These are phyloP conservation scores for Drosophila aff. DNA, from an alignment of 1,140 invertebrate species.

Conservation along the genomic window DNA sequence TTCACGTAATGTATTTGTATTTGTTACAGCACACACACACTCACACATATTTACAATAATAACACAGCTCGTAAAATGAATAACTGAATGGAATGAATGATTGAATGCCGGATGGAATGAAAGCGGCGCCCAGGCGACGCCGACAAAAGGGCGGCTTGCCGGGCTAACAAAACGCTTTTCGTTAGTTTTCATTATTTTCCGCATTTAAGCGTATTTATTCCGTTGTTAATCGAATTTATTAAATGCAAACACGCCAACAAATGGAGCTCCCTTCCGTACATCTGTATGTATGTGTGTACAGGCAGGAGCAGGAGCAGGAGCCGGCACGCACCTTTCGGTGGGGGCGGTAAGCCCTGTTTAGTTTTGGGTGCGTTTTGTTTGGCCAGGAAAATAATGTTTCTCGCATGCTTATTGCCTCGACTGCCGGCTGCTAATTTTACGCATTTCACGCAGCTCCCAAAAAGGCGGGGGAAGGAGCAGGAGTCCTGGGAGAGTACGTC, in stretches of 20 bases:
- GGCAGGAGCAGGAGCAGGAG: background rate
- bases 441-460: constrained; percentile 49
- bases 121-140: constrained; percentile 68
- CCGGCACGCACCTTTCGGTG: constrained; percentile 31
- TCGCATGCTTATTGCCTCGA: constrained; percentile 69
- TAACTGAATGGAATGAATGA: constrained; percentile 79
- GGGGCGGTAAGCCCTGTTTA: constrained; percentile 7
- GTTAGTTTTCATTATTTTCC: constrained; percentile 84
- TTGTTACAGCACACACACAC: constrained; percentile 66
- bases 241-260: constrained; percentile 82
- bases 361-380: constrained; percentile 77
- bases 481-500: constrained; percentile 13
- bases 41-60: constrained; percentile 79
- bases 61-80: constrained; percentile 80
- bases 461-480: background rate
- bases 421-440: constrained; percentile 70
- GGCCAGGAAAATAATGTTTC: constrained; percentile 73
- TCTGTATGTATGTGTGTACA: background rate
- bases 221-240: constrained; percentile 84
- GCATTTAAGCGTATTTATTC: constrained; percentile 84
- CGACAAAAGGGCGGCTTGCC: constrained; percentile 42
- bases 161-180: constrained; percentile 80
- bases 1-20: constrained; percentile 84
- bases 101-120: constrained; percentile 77
- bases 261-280: constrained; percentile 26